Evolutionary conservation across 2,113 vertebrate species (phyloP).

Genomic region (Oryzias curvinotus): DNA sequence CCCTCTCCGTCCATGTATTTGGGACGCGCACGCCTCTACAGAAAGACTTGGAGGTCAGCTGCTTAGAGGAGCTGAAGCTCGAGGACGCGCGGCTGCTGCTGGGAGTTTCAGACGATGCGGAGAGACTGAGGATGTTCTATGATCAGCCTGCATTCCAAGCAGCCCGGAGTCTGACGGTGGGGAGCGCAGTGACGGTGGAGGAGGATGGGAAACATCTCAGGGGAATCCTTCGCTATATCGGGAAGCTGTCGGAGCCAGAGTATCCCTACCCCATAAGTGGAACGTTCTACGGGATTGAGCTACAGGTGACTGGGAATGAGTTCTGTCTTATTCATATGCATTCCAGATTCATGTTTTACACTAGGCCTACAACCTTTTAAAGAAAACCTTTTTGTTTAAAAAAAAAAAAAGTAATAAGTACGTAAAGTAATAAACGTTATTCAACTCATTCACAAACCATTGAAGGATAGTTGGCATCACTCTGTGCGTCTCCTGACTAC

Average conservation of each 20-base stretch:
- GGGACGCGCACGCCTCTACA: accelerated
- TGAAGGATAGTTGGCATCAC: no score
- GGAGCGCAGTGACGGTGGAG: conserved; percentile 61
- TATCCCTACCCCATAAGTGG: neutral
- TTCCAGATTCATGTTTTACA: no score
- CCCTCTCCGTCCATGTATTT: conserved; percentile 36
- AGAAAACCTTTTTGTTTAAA: no score
- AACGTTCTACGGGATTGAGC: conserved; percentile 79
- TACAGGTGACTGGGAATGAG: conserved; percentile 78
- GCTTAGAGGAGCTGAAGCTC: conserved; percentile 45
- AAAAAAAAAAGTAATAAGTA: no score
- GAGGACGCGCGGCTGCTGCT: conserved; percentile 65
- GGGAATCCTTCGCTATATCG: conserved; percentile 77
- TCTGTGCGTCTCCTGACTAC: no score
- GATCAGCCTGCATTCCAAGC: conserved; percentile 45
- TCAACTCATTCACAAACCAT: no score
- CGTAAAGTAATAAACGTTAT: no score
- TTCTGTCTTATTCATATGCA: no score
- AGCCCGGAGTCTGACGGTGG: conserved; percentile 43
- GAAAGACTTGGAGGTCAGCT: accelerated
- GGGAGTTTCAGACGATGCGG: conserved; percentile 41
- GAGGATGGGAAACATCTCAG: conserved; percentile 41
- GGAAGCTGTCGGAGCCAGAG: neutral
- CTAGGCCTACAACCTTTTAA: no score
- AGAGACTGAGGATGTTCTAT: conserved; percentile 71